A percentile compares a stretch with the other conserved stretches of the same genome.
phyloP scores from a whole-genome alignment of 2,113 vertebrate species.

The Albula goreensis region DNA sequence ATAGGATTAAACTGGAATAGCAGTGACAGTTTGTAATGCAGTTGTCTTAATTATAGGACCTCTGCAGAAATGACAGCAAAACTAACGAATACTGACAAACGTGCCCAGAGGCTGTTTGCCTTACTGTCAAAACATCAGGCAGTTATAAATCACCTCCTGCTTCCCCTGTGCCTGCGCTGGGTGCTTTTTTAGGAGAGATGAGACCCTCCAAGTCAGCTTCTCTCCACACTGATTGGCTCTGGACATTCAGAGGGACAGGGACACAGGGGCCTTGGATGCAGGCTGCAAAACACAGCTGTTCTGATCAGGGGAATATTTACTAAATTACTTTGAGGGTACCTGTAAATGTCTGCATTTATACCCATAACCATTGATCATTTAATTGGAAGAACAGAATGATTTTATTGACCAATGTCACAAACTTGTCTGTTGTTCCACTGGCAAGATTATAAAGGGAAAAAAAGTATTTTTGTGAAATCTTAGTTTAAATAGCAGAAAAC shows the following conservation, averaged over 20 bases:
- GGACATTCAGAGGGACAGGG: not conserved
- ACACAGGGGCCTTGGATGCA: too few relatives aligned
- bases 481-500: too few relatives aligned
- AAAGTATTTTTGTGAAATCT: too few relatives aligned
- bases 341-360: too few relatives aligned
- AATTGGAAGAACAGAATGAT: not conserved
- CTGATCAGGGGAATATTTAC: too few relatives aligned
- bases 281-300: too few relatives aligned
- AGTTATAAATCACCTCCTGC: conserved; percentile 59
- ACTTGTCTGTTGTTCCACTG: too few relatives aligned
- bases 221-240: not conserved
- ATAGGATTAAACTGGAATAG: conserved; percentile 67
- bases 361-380: not conserved
- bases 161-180: not conserved
- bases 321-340: too few relatives aligned
- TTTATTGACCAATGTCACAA: too few relatives aligned
- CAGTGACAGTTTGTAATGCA: conserved; percentile 46
- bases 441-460: too few relatives aligned
- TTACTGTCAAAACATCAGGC: conserved; percentile 62
- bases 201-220: not conserved
- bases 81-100: conserved; percentile 64
- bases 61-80: conserved; percentile 68
- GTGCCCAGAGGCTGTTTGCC: conserved; percentile 65
- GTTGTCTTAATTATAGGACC: conserved; percentile 77
- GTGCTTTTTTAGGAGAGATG: not conserved